Percentiles rank a stretch among this genome's conserved stretches.
Conservation (phyloP, 37 sponge, comb jelly and placozoan genomes). For the Halisarca cf. caerulea region DNA sequence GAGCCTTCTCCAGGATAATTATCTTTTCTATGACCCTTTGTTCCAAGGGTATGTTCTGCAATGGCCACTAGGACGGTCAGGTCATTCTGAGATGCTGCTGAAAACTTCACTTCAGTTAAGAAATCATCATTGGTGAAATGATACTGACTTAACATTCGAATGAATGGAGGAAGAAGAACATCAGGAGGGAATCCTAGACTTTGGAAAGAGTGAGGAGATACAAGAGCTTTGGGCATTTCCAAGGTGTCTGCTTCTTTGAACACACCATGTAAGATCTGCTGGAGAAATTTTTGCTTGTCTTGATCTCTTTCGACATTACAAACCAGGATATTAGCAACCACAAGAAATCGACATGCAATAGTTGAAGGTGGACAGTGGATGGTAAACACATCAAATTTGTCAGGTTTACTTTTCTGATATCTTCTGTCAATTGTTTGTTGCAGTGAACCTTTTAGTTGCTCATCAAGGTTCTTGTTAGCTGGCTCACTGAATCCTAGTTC, state of each 20-base stretch:
- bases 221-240: neutral
- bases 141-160: neutral
- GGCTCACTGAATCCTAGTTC: neutral
- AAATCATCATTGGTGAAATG: constrained; percentile 21
- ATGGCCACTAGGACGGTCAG: neutral
- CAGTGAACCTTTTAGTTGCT: neutral
- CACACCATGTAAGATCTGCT: constrained; percentile 24
- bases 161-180: neutral
- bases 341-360: neutral
- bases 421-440: neutral
- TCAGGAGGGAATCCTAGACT: neutral
- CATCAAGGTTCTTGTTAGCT: neutral
- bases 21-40: too few relatives aligned
- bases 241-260: constrained; percentile 28
- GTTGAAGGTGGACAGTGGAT: constrained; percentile 10
- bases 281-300: constrained; percentile 15
- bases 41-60: too few relatives aligned
- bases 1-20: too few relatives aligned
- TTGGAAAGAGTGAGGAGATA: neutral
- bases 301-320: neutral
- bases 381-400: constrained; percentile 23
- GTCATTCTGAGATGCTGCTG: neutral
- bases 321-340: constrained; percentile 17
- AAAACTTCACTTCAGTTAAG: neutral
- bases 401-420: constrained; percentile 10